phyloP scores from a whole-genome alignment of 2,113 vertebrate genomes.

The Cichladusa arquata region DNA sequence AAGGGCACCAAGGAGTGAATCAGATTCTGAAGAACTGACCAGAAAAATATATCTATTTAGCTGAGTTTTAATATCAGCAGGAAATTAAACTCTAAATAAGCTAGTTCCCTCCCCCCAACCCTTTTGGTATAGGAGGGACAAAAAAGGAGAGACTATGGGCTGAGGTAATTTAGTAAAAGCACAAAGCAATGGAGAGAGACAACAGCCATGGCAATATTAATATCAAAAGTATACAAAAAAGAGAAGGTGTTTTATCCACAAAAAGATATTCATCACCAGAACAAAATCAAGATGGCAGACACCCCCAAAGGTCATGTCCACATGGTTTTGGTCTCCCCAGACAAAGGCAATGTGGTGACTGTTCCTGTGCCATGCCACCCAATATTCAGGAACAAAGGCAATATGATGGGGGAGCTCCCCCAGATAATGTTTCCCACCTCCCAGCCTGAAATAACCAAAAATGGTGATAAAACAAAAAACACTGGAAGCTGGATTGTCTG shows the following conservation, averaged over 20 bases:
- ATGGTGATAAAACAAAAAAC: neutral
- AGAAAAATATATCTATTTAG: neutral
- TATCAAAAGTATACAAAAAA: neutral
- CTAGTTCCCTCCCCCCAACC: fast-evolving
- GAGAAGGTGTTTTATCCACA: neutral
- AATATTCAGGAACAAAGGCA: neutral
- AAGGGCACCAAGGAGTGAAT: neutral
- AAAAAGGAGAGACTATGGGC: neutral
- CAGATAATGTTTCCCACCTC: neutral
- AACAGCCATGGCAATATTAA: neutral
- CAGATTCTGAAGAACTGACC: neutral
- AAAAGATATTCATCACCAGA: neutral
- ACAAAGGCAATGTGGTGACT: neutral
- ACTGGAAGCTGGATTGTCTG: neutral
- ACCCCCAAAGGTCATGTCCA: fast-evolving
- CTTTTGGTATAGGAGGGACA: neutral
- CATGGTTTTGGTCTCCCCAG: neutral
- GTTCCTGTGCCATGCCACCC: neutral
- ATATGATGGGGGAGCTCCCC: neutral
- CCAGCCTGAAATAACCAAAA: neutral
- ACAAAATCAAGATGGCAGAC: neutral
- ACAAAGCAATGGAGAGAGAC: neutral
- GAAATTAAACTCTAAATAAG: neutral
- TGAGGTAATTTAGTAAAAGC: neutral
- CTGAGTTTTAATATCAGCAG: neutral